Conservation (phyloP, 2,113 vertebrate species). For the Sitta europaea region DNA sequence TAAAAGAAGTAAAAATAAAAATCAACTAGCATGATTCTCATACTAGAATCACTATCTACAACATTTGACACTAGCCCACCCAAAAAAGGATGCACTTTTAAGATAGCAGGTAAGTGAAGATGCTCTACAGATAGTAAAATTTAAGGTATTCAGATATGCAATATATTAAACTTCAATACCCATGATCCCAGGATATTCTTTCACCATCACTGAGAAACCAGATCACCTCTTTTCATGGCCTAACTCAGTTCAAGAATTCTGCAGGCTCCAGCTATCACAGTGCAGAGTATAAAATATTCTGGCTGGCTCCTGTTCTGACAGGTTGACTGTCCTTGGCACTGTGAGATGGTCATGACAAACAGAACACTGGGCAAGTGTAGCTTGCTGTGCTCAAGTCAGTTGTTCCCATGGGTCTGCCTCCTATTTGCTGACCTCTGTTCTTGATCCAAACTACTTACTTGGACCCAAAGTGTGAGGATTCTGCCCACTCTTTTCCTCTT, state of each 20-base stretch:
- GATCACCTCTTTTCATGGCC: background rate
- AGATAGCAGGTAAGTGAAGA: background rate
- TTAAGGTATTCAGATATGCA: background rate
- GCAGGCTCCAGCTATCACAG: background rate
- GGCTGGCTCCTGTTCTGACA: background rate
- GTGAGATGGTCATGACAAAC: background rate
- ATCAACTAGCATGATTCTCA: background rate
- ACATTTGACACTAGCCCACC: background rate
- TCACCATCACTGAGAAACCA: background rate
- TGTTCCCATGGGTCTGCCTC: background rate
- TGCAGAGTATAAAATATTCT: background rate
- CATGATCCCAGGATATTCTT: background rate
- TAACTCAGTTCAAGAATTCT: background rate
- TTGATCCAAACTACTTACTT: background rate
- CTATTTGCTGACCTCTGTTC: background rate
- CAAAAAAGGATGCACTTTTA: background rate
- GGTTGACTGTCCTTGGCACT: background rate
- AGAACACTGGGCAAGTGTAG: background rate
- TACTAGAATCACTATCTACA: background rate
- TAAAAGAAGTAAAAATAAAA: constrained; percentile 12
- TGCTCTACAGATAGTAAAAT: background rate
- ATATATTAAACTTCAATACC: background rate
- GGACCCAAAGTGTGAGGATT: background rate
- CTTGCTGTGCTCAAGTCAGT: background rate
- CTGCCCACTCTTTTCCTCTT: background rate